Conservation (phyloP, 2,113 vertebrate species). For the Sinocyclocheilus rhinocerous region DNA sequence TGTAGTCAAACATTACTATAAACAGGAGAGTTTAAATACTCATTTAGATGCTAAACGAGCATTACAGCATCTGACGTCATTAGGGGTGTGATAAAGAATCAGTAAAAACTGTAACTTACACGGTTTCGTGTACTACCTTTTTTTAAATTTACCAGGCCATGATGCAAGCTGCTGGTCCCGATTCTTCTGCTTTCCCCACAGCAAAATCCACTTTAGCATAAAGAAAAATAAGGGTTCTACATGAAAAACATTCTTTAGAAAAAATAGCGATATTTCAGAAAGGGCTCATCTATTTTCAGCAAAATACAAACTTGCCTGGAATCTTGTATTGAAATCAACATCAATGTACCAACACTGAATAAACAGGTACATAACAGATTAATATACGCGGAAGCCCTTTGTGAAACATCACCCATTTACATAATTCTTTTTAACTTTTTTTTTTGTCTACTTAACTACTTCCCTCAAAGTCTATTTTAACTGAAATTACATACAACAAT, state of each 20-base stretch:
- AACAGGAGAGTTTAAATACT: constrained; percentile 39
- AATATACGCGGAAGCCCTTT: constrained; percentile 74
- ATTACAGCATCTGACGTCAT: constrained; percentile 17
- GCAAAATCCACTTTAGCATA: constrained; percentile 99
- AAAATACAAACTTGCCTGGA: constrained; percentile 27
- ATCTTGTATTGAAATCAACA: neutral
- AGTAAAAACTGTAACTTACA: constrained; percentile 71
- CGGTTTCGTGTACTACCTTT: constrained; percentile 98
- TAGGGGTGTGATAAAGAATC: constrained; percentile 62
- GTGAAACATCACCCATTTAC: constrained; percentile 88
- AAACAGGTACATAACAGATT: neutral
- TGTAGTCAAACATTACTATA: constrained; percentile 11
- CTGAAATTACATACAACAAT: constrained; percentile 14
- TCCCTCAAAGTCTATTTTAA: neutral
- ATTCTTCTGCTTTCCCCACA: constrained; percentile 94
- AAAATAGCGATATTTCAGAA: constrained; percentile 91
- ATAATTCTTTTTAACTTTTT: constrained; percentile 7
- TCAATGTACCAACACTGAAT: neutral
- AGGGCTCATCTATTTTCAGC: constrained; percentile 65
- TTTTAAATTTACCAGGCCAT: constrained; percentile 94
- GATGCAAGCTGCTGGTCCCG: constrained; percentile 95
- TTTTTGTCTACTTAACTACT: neutral
- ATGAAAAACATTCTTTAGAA: constrained; percentile 86
- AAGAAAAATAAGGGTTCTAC: constrained; percentile 98
- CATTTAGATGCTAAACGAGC: constrained; percentile 38